Evolutionary conservation across 1,140 invertebrate species (phyloP), one percentile per base, ranked within the genome.

Genomic region (Laupala kohalensis): DNA sequence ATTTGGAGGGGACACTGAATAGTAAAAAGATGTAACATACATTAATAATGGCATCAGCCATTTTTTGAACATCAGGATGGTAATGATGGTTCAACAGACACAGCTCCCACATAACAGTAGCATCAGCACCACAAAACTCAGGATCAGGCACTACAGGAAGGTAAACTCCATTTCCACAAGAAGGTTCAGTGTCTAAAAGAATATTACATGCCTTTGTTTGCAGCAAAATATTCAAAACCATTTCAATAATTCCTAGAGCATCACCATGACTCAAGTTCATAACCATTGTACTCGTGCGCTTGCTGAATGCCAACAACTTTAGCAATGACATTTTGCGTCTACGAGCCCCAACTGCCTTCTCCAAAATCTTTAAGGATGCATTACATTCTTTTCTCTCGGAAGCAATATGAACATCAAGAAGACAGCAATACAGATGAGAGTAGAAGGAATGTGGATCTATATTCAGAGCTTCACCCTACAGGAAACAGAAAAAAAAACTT

Each of bases 51-150:
- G 88, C 82, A 71, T 77, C 80, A 12, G 89, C 86, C 74, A 89
- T 80, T 75, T 84, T 84, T 64, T 85, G 78, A 3, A 91, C 88
- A 37, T 83, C 82, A 63, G 88, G 88, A 80, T 93, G 91, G 81
- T 91, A 92, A 82, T 93, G 91, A 6, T 83, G 80, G 76, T 83
- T 75, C 67, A 89, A n/a, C 24, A 62, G 15, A n/a, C n/a, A 25
- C 28, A 95, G 80, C 83, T 98, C 96, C 84, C 90, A 93, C 1
- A 95, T 78, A 13, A 87, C 83, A 6, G 92, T 88, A 75, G 85
- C 86, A 70, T 87, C 82, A 19, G 94, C 92, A 83, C 93, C 90
- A 76, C 91, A 92, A 82, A 94, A 92, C 81, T 97, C 95, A 0
- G 95, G 94, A 78, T 97, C 94, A 65, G 90, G 83, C 62, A 94